Conservation (phyloP, 2,888 invertebrate genomes). For the Drosophila trichaetosa region DNA sequence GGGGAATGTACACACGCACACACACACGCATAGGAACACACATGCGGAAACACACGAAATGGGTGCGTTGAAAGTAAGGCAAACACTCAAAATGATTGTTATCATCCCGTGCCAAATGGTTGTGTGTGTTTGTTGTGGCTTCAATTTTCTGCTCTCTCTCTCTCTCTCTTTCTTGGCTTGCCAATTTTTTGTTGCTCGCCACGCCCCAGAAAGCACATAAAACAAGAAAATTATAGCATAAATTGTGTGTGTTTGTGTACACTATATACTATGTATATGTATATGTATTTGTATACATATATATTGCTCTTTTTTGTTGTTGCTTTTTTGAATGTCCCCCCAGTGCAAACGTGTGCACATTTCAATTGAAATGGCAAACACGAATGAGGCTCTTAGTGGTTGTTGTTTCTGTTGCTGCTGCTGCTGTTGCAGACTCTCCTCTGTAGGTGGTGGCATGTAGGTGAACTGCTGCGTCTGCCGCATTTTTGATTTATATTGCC, state of each 20-base stretch:
- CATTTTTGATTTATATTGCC: slow-evolving; percentile 75
- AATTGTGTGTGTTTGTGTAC: slow-evolving; percentile 44
- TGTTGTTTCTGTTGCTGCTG: slow-evolving; percentile 13
- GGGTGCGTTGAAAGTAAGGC: slow-evolving; percentile 64
- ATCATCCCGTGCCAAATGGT: slow-evolving; percentile 52
- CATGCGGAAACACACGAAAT: slow-evolving; percentile 24
- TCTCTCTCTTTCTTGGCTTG: slow-evolving; percentile 21
- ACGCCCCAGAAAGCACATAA: slow-evolving; percentile 70
- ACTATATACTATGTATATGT: neutral
- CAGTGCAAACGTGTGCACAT: slow-evolving; percentile 73
- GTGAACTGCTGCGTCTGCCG: slow-evolving; percentile 61
- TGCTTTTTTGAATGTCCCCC: slow-evolving; percentile 31
- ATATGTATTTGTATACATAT: slow-evolving; percentile 1
- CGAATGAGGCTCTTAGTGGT: slow-evolving; percentile 60
- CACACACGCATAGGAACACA: slow-evolving; percentile 15
- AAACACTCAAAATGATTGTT: slow-evolving; percentile 80
- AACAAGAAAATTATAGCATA: slow-evolving; percentile 67
- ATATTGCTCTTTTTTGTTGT: slow-evolving; percentile 1
- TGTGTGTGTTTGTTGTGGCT: slow-evolving; percentile 17
- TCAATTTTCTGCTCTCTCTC: slow-evolving; percentile 12
- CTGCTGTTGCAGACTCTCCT: slow-evolving; percentile 23
- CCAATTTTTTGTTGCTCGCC: slow-evolving; percentile 54
- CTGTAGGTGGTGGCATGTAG: slow-evolving; percentile 45
- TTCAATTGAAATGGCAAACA: slow-evolving; percentile 79
- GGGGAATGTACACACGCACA: slow-evolving; percentile 38